Evolutionary conservation across 2,888 invertebrate species (phyloP), one percentile per base, ranked within the genome.

Genomic region (Sturmia bella): DNA sequence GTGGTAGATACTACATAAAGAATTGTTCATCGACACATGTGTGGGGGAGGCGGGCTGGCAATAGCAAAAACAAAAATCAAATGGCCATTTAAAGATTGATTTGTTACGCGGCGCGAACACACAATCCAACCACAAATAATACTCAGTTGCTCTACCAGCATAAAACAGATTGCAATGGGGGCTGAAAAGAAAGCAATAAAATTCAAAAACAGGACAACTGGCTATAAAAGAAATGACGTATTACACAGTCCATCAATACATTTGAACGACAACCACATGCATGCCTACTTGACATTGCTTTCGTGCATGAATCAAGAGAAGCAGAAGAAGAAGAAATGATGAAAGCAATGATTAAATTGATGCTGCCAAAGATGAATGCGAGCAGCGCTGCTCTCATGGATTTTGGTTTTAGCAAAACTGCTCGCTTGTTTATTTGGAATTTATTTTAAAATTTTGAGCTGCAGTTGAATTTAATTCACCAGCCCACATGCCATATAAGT

Each of bases 31-130:
- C n/a, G n/a, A n/a, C n/a, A n/a, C n/a, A n/a, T n/a, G n/a, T n/a
- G n/a, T n/a, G 41, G 54, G 52, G 12, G 37, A 19, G 12, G 11
- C 9, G 39, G 48, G 24, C 52, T 64, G 50, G 48, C 11, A 63
- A 19, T 1, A 13, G 13, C 43, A 64, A 39, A 43, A 66, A 66
- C 52, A 43, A 70, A 81, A 82, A 82, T 78, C 82, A 82, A 69
- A 64, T 78, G 78, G 74, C 52, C 74, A 74, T 64, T 78, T 74
- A 59, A 78, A 82, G 82, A 82, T 82, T 82, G 82, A 82, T 82
- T 82, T 78, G 82, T 82, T 82, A 82, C 82, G 82, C 82, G 74
- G 78, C 82, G 82, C 82, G 74, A 73, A 74, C 82, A 82, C 70
- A 59, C 69, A 69, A 82, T 59, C 48, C 64, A n/a, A 64, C 63